phyloP scores from a whole-genome alignment of 2,888 invertebrate genomes.

The Dynastes grantii region DNA sequence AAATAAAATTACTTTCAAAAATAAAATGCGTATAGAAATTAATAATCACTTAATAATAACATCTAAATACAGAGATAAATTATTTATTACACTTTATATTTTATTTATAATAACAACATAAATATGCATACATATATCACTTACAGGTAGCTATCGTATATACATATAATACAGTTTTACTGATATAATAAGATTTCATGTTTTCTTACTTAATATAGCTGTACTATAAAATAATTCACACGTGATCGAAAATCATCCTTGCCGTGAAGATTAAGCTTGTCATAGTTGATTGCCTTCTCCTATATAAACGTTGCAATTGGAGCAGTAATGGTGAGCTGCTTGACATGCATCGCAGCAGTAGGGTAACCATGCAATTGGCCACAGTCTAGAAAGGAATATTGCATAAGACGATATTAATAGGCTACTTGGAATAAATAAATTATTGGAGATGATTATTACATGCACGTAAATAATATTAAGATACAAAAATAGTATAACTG shows the following conservation, averaged over 20 bases:
- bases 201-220: not conserved
- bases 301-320: conserved; percentile 43
- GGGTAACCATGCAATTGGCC: conserved; percentile 49
- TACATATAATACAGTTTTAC: not conserved
- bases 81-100: too few relatives aligned
- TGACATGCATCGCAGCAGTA: conserved; percentile 44
- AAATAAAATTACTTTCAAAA: too few relatives aligned
- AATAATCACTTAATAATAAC: too few relatives aligned
- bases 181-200: not conserved
- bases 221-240: not conserved
- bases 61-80: too few relatives aligned
- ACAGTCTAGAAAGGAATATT: conserved; percentile 37
- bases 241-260: not conserved
- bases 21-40: too few relatives aligned
- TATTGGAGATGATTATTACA: too few relatives aligned
- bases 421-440: too few relatives aligned
- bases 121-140: not conserved
- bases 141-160: not conserved
- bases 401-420: not conserved
- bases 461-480: too few relatives aligned
- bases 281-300: conserved; percentile 30
- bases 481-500: too few relatives aligned
- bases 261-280: not conserved
- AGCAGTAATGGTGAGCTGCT: conserved; percentile 39
- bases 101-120: too few relatives aligned